Base-by-base conservation (phyloP, 2,797 vertebrate species). In the Ptychadena robeensis region DNA sequence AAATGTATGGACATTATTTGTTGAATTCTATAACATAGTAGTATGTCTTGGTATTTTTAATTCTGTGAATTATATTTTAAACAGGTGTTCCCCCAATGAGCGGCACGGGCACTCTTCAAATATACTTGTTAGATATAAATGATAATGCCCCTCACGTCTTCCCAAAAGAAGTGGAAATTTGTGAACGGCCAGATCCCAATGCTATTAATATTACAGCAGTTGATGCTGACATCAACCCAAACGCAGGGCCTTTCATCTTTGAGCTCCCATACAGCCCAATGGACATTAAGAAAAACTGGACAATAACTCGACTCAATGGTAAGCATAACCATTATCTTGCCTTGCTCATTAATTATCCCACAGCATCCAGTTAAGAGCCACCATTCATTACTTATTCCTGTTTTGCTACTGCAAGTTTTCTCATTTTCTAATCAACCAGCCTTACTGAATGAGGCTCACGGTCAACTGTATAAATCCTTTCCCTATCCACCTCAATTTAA, bases 131-230 rank as follows among this genome's bases (percentile, higher is more conserved):
- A 88, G 98, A 99, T 90, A 96, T 98, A 83, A 99, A 99, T 22
- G 98, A 99, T 90, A 99, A 99, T 18, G 96, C 97, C 0, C 98
- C 98, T 0, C 93, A 93, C 61, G 96, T 99, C 63, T 95, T 94
- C 87, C 98, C 98, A 0, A 95, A 95, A 73, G 97, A 99, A 92
- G 95, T 96, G 31, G 96, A 98, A 59, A 96, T 97, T 79, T 99
- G 98, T 32, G 96, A 99, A 93, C 95, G 91, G 0, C 92, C 97
- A 0, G 94, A 97, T 64, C 95, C 96, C 53, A 97, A 96, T 0
- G 94, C 93, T 88, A 95, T 98, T 90, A 98, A 99, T 91, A 96
- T 99, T 92, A 98, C 96, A 30, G 98, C 97, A 69, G 91, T 94
- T 67, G 98, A 99, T 87, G 93, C 94, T 2, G 98, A 99, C 90